Evolutionary conservation across 2,888 invertebrate genomes (phyloP), one percentile per base, ranked within the genome.

Genomic region (Agapetus fuscipes): DNA sequence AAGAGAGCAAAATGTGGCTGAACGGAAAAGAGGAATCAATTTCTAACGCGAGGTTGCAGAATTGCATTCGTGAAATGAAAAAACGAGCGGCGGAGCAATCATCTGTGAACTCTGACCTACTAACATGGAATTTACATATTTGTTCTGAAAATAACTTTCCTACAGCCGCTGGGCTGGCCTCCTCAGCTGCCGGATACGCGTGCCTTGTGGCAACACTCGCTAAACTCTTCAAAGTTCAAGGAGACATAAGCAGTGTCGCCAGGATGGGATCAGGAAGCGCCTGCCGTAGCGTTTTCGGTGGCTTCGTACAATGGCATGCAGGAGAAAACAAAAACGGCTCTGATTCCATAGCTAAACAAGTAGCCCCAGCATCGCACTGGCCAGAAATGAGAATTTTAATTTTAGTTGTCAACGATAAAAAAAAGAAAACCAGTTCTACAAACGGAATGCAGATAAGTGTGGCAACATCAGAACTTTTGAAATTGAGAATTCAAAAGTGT

Each of bases 151-250:
- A 98, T 61, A 97, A 97, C 67, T 99, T 99, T 57, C 98, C 98
- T 9, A 97, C 97, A 3, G 95, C 95, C 3, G 96, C 97, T 38
- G 98, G 98, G 1, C 69, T 99, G 32, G 98, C 98, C 1, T 97
- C 96, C 1, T 96, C 96, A 40, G 97, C 98, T 16, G 95, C 98
- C 27, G 98, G 98, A 3, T 97, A 94, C 61, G 96, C 97, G 2
- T 94, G 94, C 58, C 64, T 96, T 52, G 89, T 89, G 1, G 79
- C 74, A 50, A 79, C 89, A 0, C 61, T 96, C 39, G 82, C 88
- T 1, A 72, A 76, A 50, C 62, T 90, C 1, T 91, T 83, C 55
- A 77, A 77, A 47, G 64, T 90, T 1, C 65, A 80, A 50, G 79
- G 76, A 26, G 82, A 88, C 53, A 65, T 89, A 6, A 83, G 87